Conservation (phyloP, 2,797 vertebrate genomes). For the Gallinago nigripennis region DNA sequence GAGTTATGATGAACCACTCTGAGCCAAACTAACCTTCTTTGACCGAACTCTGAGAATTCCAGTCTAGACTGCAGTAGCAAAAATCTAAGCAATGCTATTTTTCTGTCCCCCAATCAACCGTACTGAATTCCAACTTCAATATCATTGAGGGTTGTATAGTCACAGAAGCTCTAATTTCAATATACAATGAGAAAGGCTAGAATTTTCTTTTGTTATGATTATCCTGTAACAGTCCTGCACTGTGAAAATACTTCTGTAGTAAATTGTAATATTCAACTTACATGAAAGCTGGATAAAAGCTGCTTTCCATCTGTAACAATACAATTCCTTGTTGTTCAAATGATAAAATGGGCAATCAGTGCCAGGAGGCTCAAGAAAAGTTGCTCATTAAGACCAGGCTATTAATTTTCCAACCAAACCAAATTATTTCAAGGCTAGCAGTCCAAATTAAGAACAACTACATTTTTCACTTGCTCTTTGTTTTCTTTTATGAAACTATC, state of each 20-base stretch:
- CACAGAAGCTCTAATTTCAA: neutral
- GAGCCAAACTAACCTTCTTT: neutral
- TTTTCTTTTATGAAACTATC: neutral
- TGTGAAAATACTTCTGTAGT: neutral
- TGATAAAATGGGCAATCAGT: neutral
- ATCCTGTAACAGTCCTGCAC: neutral
- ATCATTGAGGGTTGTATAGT: neutral
- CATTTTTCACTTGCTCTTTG: neutral
- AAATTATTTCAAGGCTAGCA: neutral
- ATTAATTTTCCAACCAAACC: neutral
- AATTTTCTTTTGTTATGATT: neutral
- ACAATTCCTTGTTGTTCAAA: neutral
- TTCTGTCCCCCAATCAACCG: neutral
- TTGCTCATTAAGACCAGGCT: neutral
- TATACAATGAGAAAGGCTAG: neutral
- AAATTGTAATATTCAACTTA: neutral
- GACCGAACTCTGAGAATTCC: neutral
- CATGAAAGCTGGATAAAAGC: neutral
- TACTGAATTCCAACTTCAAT: neutral
- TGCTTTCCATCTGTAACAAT: neutral
- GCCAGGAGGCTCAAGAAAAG: neutral
- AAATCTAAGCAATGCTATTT: neutral
- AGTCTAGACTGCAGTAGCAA: rapidly evolving
- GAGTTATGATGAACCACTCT: neutral
- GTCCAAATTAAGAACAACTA: neutral